Evolutionary conservation across 2,888 invertebrate genomes (phyloP).

Genomic region (Phyllotreta striolata): DNA sequence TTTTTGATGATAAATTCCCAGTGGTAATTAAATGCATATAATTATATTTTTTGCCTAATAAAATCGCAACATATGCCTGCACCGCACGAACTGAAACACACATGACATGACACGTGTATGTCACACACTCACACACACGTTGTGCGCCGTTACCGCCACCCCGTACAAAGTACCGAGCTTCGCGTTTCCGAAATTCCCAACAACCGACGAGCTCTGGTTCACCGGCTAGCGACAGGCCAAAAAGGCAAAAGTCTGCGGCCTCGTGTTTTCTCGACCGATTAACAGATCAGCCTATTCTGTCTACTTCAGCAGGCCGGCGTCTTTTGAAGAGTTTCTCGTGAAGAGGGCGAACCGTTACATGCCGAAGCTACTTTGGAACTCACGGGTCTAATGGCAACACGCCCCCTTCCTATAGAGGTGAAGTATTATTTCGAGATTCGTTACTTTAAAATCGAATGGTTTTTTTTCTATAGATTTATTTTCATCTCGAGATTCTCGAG

Average conservation of each 20-base stretch:
- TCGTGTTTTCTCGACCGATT: conserved; percentile 36
- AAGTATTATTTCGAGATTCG: too few species aligned
- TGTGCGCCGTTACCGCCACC: conserved; percentile 7
- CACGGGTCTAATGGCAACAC: conserved; percentile 21
- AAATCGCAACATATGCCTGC: not conserved
- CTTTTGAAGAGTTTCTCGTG: conserved; percentile 26
- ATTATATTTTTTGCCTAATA: not conserved
- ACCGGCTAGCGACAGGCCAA: conserved; percentile 4
- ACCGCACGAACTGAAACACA: too few species aligned
- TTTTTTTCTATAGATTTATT: too few species aligned
- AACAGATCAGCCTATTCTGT: conserved; percentile 38
- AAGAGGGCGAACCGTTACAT: conserved; percentile 16
- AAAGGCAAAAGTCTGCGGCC: conserved; percentile 26
- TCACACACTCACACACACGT: conserved; percentile 5
- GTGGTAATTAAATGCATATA: not conserved
- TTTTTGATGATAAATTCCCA: conserved; percentile 3
- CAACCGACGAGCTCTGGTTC: conserved; percentile 1
- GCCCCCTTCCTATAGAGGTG: not conserved
- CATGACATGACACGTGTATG: conserved; percentile 13
- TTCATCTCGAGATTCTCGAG: too few species aligned
- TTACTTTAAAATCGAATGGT: too few species aligned
- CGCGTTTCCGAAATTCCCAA: not conserved
- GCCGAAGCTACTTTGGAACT: conserved; percentile 19
- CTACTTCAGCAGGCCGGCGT: conserved; percentile 32
- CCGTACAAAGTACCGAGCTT: not conserved